A percentile compares a stretch with the other conserved stretches of the same genome.
phyloP scores from a whole-genome alignment of 2,888 invertebrate genomes.

The Monochamus alternatus region DNA sequence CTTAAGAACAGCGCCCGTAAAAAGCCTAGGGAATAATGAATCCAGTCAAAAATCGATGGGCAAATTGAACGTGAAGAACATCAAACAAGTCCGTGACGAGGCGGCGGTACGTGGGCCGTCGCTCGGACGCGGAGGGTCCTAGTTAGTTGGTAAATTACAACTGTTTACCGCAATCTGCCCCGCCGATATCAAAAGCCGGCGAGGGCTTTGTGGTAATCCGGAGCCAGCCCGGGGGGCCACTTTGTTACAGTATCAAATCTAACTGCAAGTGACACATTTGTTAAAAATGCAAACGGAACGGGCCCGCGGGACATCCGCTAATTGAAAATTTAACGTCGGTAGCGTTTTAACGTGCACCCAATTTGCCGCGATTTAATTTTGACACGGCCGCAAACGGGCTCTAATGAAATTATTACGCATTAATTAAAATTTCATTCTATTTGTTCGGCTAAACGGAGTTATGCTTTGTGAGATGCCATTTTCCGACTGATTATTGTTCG shows the following conservation, averaged over 20 bases:
- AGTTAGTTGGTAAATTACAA: slow-evolving; percentile 34
- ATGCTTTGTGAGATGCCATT: slow-evolving; percentile 55
- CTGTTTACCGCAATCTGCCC: slow-evolving; percentile 49
- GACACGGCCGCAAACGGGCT: slow-evolving; percentile 60
- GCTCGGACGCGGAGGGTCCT: slow-evolving; percentile 6
- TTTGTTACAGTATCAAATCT: slow-evolving; percentile 67
- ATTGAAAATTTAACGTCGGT: slow-evolving; percentile 66
- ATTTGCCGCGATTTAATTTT: slow-evolving; percentile 65
- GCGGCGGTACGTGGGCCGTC: not conserved
- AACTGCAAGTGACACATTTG: slow-evolving; percentile 69
- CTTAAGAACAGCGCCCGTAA: too few relatives aligned
- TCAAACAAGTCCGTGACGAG: slow-evolving; percentile 20
- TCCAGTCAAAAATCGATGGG: not conserved
- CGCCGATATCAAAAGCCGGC: slow-evolving; percentile 58
- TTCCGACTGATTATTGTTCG: slow-evolving; percentile 48
- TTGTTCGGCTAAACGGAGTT: slow-evolving; percentile 59
- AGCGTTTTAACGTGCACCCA: slow-evolving; percentile 57
- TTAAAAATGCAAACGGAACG: slow-evolving; percentile 64
- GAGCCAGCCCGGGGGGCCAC: slow-evolving; percentile 51
- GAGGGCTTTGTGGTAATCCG: slow-evolving; percentile 48
- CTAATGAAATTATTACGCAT: slow-evolving; percentile 69
- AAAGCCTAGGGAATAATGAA: too few relatives aligned
- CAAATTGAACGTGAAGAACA: slow-evolving; percentile 12
- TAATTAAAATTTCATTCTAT: slow-evolving; percentile 70
- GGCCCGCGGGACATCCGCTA: slow-evolving; percentile 61